Evolutionary conservation across 2,888 invertebrate genomes (phyloP), one percentile per base, ranked within the genome.

Genomic region (Drosophila rubida): DNA sequence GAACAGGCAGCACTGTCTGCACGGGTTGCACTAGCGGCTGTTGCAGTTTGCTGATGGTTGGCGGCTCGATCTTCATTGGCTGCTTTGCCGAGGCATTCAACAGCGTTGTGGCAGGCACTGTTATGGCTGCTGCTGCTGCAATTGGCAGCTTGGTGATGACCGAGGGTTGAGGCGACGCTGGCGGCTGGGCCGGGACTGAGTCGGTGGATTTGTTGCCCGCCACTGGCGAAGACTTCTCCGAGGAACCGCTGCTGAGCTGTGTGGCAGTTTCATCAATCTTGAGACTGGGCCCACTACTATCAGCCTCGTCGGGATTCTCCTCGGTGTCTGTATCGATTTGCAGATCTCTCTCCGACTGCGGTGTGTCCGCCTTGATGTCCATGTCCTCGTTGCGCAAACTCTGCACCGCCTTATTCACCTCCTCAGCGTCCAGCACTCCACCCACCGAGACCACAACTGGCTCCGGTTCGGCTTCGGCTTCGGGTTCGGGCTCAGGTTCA

Each of bases 281-380:
- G 0, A 91, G 72, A 48, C 82, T 90, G 2, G 87, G 83, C 0
- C 90, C 91, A 53, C 90, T 91, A 54, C 90, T 93, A 53, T 93
- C 92, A 45, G 93, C 91, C 71, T 93, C 93, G 23, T 95, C 95
- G 50, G 95, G 94, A 30, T 93, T 93, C 88, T 97, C 96, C 88
- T 97, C 97, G 7, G 96, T 96, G 83, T 97, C 97, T 0, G 96
- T 96, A 90, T 97, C 97, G 63, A 97, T 97, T 90, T 96, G 95
- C 19, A 96, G 92, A 85, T 96, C 96, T 87, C 95, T 95, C 87
- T 96, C 97, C 44, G 97, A 96, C 80, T 96, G 95, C 4, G 97
- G 97, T 0, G 97, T 97, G 62, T 96, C 96, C 0, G 96, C 96
- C 91, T 97, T 97, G 55, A 95, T 93, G 86, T 95, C 95, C 91